Percentiles rank a stretch among this genome's conserved stretches.
Conservation (phyloP, 2,888 invertebrate species). For the Calameuta pallipes region DNA sequence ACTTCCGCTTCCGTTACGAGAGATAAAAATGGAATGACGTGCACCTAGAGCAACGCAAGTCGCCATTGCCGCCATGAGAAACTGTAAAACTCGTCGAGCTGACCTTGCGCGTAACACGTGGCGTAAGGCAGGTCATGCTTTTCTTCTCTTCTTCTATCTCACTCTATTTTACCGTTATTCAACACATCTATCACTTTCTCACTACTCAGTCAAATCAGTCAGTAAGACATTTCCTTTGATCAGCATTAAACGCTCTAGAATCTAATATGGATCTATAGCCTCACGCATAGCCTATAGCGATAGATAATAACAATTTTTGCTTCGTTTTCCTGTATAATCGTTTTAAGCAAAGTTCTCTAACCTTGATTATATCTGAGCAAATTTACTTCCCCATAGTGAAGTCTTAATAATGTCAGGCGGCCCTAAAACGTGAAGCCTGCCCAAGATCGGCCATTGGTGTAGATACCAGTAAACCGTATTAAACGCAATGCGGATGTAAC, state of each 20-base stretch:
- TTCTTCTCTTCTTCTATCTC: neutral
- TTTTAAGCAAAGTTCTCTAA: neutral
- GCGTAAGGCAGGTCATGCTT: slow-evolving; percentile 1
- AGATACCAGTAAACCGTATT: neutral
- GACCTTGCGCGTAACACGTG: slow-evolving; percentile 10
- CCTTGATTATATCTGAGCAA: neutral
- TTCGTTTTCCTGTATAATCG: neutral
- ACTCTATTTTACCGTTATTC: neutral
- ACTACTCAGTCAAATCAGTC: neutral
- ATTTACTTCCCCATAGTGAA: neutral
- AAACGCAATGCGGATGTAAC: neutral
- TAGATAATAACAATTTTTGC: neutral
- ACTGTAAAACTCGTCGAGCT: neutral
- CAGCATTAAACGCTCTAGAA: neutral
- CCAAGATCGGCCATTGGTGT: neutral
- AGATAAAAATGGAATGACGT: neutral
- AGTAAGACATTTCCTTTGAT: neutral
- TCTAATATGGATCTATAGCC: neutral
- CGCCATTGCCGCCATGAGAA: neutral
- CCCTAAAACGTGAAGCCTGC: neutral
- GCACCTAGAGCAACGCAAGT: neutral
- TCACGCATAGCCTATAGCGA: neutral
- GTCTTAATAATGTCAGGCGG: neutral
- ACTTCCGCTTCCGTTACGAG: neutral
- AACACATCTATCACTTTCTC: neutral